Evolutionary conservation across 1,140 invertebrate species (phyloP).

Genomic region (Ceratina australensis): DNA sequence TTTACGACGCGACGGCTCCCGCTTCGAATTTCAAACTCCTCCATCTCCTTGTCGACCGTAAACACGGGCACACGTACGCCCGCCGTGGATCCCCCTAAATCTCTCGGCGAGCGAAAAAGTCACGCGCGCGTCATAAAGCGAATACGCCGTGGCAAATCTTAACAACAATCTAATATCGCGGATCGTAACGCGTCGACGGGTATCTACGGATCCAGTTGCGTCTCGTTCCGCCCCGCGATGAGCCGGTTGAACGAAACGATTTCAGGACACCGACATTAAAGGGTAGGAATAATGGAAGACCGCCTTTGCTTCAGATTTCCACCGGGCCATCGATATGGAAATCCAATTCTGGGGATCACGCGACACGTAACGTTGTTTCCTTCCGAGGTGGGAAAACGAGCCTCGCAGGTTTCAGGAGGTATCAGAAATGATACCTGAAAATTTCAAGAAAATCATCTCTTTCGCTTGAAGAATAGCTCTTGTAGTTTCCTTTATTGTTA

Average conservation of each 20-base stretch:
- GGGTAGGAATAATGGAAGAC: slow-evolving; percentile 6
- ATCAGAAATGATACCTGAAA: too few relatives aligned
- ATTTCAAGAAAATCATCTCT: too few relatives aligned
- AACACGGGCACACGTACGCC: not conserved
- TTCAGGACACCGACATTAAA: not conserved
- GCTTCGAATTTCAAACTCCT: slow-evolving; percentile 14
- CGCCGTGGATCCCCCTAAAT: not conserved
- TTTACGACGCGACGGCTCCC: not conserved
- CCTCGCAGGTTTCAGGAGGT: too few relatives aligned
- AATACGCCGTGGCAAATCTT: slow-evolving; percentile 3
- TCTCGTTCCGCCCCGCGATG: not conserved
- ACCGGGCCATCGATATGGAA: slow-evolving; percentile 28
- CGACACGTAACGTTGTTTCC: slow-evolving; percentile 30
- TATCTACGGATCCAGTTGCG: not conserved
- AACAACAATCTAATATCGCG: slow-evolving; percentile 18
- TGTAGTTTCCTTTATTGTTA: too few relatives aligned
- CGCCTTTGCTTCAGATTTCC: slow-evolving; percentile 6
- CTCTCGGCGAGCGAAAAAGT: not conserved
- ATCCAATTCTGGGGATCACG: slow-evolving; percentile 21
- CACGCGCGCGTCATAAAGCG: slow-evolving; percentile 21
- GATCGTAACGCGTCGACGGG: too few relatives aligned
- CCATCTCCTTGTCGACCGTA: not conserved
- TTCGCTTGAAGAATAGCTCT: too few relatives aligned
- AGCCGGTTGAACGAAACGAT: not conserved
- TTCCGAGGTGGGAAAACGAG: not conserved